A percentile compares a stretch with the other conserved stretches of the same genome.
phyloP scores from a whole-genome alignment of 2,113 vertebrate genomes.

The Catharus fuscescens region DNA sequence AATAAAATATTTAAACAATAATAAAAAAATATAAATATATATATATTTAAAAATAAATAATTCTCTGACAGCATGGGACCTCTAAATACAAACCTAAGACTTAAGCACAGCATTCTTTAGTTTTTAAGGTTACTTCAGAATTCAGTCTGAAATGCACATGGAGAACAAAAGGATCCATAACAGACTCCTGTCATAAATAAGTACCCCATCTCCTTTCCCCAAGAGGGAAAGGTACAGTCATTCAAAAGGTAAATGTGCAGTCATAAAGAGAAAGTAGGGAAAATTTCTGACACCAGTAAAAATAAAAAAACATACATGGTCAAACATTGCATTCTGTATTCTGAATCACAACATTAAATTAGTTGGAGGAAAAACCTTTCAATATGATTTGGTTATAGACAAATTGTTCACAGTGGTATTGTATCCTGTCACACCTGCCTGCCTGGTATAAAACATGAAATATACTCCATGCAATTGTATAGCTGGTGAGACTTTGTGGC shows the following conservation, averaged over 20 bases:
- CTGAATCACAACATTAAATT: background rate
- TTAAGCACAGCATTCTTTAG: background rate
- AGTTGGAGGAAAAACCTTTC: background rate
- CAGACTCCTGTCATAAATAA: background rate
- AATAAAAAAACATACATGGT: background rate
- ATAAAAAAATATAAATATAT: too few species aligned
- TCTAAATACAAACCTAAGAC: background rate
- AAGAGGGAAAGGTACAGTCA: background rate
- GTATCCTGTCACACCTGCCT: background rate
- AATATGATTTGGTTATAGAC: background rate
- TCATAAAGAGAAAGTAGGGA: background rate
- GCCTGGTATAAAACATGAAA: background rate
- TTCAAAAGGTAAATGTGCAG: background rate
- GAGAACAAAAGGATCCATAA: background rate
- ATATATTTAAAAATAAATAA: background rate
- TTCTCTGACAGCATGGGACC: background rate
- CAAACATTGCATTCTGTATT: background rate
- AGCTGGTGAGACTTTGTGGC: background rate
- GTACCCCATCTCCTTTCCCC: background rate
- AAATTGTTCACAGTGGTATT: background rate
- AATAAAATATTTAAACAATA: background rate
- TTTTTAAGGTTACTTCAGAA: background rate
- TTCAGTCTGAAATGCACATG: background rate
- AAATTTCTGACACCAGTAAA: background rate
- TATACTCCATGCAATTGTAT: too few species aligned